A percentile compares a stretch with the other conserved stretches of the same genome.
Conservation (phyloP, 2,888 invertebrate genomes). For the Cosmopolites sordidus region DNA sequence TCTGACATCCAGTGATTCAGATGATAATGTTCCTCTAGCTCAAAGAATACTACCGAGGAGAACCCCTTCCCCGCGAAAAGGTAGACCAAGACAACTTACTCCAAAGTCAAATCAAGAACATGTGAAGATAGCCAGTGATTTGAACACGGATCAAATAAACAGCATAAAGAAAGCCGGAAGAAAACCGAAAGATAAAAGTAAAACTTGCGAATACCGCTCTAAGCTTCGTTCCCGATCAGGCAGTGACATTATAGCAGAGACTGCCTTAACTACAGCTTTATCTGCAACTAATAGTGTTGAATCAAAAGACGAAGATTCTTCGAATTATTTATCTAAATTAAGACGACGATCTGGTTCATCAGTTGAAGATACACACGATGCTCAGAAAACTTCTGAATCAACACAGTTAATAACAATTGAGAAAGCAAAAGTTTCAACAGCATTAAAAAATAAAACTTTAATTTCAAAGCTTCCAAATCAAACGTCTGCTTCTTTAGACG, state of each 20-base stretch:
- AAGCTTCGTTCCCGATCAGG: constrained; percentile 4
- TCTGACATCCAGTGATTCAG: not conserved
- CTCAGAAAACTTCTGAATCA: not conserved
- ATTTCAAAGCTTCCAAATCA: not conserved
- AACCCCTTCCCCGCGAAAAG: constrained; percentile 4
- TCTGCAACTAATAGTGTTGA: not conserved
- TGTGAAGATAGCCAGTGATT: too few species aligned
- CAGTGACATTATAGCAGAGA: not conserved
- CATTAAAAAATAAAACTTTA: too few species aligned
- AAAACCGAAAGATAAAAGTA: not conserved
- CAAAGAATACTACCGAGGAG: not conserved
- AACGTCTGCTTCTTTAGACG: not conserved
- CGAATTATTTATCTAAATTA: not conserved
- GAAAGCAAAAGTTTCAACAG: too few species aligned
- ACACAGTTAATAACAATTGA: too few species aligned
- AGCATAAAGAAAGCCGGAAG: not conserved
- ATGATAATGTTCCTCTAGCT: constrained; percentile 3
- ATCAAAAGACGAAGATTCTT: not conserved
- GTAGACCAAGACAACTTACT: not conserved
- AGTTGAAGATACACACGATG: not conserved
- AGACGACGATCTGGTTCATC: not conserved
- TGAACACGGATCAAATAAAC: too few species aligned
- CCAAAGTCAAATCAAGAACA: too few species aligned
- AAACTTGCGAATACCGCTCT: not conserved
- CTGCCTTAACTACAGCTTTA: not conserved